Base-by-base conservation (phyloP, 1,140 invertebrate species). In the Lepidurus couesii region DNA sequence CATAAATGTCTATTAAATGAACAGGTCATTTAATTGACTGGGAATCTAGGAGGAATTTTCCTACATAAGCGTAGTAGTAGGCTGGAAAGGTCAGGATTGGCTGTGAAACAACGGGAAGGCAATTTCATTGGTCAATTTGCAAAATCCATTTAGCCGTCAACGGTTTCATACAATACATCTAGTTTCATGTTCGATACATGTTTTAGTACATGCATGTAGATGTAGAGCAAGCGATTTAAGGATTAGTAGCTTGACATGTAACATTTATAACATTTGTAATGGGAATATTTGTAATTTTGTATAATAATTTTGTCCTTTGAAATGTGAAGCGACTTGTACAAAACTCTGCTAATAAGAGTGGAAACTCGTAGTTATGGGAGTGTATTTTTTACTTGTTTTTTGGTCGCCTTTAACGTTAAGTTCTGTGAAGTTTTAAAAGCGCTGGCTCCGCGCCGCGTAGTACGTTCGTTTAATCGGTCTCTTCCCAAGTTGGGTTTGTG, bases 401-500 rank as follows among this genome's bases (percentile, higher is more conserved):
- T 34, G 34, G 34, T 34, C 34, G 34, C 3, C 26, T 34, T 34
- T 34, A 34, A 34, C 34, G 34, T 34, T 34, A 34, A 34, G 34
- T 34, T 65, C 53, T 65, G 3, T n/a, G 0, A 65, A 65, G 53
- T 16, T n/a, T 65, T 65, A 65, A 65, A 65, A 65, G 13, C 16
- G 1, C 53, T 65, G 53, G 53, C 53, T 65, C 53, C 53, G 53
- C 34, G 34, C 34, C 34, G 34, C 34, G 53, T 65, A 65, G 16
- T 21, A 65, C 53, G 53, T 65, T 21, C 53, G 53, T 65, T 65
- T 65, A 65, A 65, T 65, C 53, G 53, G 53, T 65, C 13, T 65
- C 53, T 65, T 65, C 13, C 53, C 53, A 65, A 65, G n/a, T 65
- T 65, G 53, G 53, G 53, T 65, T 65, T 65, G 53, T 65, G 53